phyloP scores from a whole-genome alignment of 2,888 invertebrate species.

The Halictus quadricinctus region DNA sequence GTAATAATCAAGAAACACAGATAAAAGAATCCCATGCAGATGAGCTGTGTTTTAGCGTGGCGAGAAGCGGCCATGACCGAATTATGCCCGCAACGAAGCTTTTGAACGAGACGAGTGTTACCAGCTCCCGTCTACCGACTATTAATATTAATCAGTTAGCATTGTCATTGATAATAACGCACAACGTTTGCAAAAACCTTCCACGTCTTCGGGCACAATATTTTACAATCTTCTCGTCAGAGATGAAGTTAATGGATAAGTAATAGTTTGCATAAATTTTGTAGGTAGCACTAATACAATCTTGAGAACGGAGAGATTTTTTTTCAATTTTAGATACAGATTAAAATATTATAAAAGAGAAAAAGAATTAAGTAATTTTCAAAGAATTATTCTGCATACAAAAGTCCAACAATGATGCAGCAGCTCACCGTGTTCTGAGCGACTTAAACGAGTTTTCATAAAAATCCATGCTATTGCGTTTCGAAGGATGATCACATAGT shows the following conservation, averaged over 20 bases:
- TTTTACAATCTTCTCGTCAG: neutral
- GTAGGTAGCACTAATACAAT: no score
- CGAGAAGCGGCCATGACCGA: conserved; percentile 47
- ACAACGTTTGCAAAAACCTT: neutral
- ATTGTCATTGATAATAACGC: neutral
- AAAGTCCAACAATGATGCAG: conserved; percentile 11
- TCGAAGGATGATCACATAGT: conserved; percentile 33
- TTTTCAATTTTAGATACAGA: no score
- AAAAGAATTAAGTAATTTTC: neutral
- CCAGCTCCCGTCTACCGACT: neutral
- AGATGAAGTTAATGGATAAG: neutral
- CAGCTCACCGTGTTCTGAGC: neutral
- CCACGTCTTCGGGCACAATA: neutral
- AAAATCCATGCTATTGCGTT: conserved; percentile 31
- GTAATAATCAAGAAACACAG: neutral
- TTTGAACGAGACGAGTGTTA: conserved; percentile 1
- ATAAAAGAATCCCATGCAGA: conserved; percentile 11
- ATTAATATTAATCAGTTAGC: neutral
- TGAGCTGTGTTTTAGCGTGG: conserved; percentile 25
- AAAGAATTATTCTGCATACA: neutral
- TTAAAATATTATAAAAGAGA: no score
- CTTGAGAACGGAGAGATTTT: no score
- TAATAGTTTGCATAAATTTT: neutral
- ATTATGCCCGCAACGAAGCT: conserved; percentile 24
- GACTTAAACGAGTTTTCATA: neutral